These are phyloP conservation scores for Bos taurus DNA, from an alignment of 2,113 vertebrate genomes.

Conservation along the genomic window ARS-UCD2.0 NC_037351.1:18218001-18218500, in stretches of 20 bases:
- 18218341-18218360: not conserved
- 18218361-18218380: not conserved
- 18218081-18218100: not conserved
- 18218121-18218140: not conserved
- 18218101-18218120: not conserved
- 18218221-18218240: not conserved
- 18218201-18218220: not conserved
- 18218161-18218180: not conserved
- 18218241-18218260: not conserved
- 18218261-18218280: not conserved
- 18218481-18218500: not conserved
- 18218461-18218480: not conserved
- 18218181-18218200: accelerated
- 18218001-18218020: not conserved
- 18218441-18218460: not conserved
- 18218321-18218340: not conserved
- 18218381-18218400: not conserved
- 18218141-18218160: not conserved
- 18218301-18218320: not conserved
- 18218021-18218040: not conserved
- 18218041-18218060: not conserved
- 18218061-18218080: not conserved
- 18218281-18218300: not conserved
- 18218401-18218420: not conserved
- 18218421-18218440: not conserved